Evolutionary conservation across 2,113 vertebrate species (phyloP).

Genomic region (Zapus hudsonius): DNA sequence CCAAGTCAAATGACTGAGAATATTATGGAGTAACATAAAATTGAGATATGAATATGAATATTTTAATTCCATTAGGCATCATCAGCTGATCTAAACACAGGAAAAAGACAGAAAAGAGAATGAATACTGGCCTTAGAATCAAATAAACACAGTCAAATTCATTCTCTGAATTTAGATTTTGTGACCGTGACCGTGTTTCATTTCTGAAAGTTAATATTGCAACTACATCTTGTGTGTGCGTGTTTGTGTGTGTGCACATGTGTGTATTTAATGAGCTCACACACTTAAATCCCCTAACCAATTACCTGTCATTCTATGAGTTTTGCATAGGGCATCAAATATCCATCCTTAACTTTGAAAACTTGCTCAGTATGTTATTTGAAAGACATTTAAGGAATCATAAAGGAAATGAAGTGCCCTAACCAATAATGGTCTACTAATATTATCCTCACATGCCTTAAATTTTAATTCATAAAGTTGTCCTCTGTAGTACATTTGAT

Average conservation of each 20-base stretch:
- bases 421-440: not conserved
- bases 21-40: not conserved
- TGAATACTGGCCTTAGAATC: not conserved
- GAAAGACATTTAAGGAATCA: not conserved
- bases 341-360: not conserved
- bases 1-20: not conserved
- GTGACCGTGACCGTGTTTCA: conserved; percentile 6
- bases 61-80: not conserved
- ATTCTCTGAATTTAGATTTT: not conserved
- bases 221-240: not conserved
- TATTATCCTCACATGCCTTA: not conserved
- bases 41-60: not conserved
- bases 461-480: not conserved
- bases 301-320: not conserved
- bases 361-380: not conserved
- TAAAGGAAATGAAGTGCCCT: not conserved
- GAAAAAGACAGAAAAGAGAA: not conserved
- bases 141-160: not conserved
- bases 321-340: not conserved
- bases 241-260: no score
- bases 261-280: not conserved
- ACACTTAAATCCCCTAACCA: not conserved
- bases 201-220: not conserved
- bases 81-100: not conserved
- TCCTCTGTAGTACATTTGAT: not conserved